Evolutionary conservation across 2,888 invertebrate species (phyloP).

Genomic region (Dicranocentrus wangi): DNA sequence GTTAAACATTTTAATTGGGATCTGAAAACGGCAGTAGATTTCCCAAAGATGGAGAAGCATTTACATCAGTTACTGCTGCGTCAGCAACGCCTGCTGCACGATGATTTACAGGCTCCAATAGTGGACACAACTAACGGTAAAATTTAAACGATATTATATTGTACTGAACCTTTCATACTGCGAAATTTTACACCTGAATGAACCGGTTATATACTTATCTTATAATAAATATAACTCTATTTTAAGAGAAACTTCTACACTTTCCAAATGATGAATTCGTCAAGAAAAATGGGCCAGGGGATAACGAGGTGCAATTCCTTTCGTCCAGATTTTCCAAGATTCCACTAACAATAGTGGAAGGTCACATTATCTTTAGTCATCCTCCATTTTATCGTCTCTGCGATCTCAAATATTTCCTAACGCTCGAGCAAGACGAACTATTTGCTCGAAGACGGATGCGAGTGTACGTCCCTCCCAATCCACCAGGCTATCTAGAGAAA

Average conservation of each 20-base stretch:
- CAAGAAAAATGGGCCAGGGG: slow-evolving; percentile 2
- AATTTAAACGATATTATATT: too few species aligned
- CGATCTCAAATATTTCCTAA: slow-evolving; percentile 84
- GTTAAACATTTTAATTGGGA: slow-evolving; percentile 65
- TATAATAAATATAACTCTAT: too few species aligned
- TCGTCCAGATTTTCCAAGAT: slow-evolving; percentile 17
- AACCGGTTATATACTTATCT: too few species aligned
- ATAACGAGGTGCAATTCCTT: not conserved
- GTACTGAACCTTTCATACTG: too few species aligned
- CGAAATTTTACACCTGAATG: too few species aligned
- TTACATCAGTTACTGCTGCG: slow-evolving; percentile 78
- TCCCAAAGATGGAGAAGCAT: slow-evolving; percentile 55
- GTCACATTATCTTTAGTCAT: slow-evolving; percentile 84
- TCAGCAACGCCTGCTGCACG: too few species aligned
- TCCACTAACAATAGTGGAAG: slow-evolving; percentile 82
- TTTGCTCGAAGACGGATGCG: slow-evolving; percentile 79
- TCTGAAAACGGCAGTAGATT: slow-evolving; percentile 56
- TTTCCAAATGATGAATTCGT: slow-evolving; percentile 34
- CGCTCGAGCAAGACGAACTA: slow-evolving; percentile 82
- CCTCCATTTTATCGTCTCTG: slow-evolving; percentile 81
- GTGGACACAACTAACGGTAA: too few species aligned
- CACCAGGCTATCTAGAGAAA: slow-evolving; percentile 89
- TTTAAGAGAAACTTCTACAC: not conserved
- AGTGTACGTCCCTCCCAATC: slow-evolving; percentile 88
- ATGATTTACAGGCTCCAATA: too few species aligned